phyloP scores from a whole-genome alignment of 2,888 invertebrate species.

The Octonoba sinensis region DNA sequence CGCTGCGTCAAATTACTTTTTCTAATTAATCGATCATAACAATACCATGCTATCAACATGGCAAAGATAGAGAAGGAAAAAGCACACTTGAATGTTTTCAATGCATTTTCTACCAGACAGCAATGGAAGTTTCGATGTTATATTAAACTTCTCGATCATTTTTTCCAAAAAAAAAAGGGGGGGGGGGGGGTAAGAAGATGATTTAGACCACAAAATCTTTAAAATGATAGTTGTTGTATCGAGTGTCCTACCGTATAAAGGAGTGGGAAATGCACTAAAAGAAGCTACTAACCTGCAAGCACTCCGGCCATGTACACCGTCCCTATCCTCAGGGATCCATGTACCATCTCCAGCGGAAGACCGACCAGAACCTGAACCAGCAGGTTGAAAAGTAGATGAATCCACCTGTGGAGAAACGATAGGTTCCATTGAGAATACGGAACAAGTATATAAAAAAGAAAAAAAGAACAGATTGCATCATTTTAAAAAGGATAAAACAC shows the following conservation, averaged over 20 bases:
- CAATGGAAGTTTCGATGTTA: no score
- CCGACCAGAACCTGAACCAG: constrained; percentile 94
- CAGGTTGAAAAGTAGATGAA: constrained; percentile 85
- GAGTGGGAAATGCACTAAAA: neutral
- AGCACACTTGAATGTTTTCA: no score
- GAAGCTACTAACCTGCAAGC: constrained; percentile 73
- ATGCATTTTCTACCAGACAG: no score
- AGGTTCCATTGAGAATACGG: neutral
- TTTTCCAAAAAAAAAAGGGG: no score
- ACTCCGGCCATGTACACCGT: constrained; percentile 83
- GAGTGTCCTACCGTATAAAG: neutral
- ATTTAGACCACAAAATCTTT: no score
- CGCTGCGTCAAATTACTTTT: no score
- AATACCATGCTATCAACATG: no score
- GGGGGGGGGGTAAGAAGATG: no score
- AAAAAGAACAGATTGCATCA: neutral
- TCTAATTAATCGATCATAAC: no score
- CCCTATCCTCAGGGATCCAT: constrained; percentile 80
- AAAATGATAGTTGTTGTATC: no score
- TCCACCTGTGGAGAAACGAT: constrained; percentile 70
- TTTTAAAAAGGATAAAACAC: neutral
- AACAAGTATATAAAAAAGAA: neutral
- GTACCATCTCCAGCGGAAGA: constrained; percentile 91
- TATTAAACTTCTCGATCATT: no score
- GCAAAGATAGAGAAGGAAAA: no score